phyloP scores from a whole-genome alignment of 1,140 invertebrate species.

The Plodia interpunctella region DNA sequence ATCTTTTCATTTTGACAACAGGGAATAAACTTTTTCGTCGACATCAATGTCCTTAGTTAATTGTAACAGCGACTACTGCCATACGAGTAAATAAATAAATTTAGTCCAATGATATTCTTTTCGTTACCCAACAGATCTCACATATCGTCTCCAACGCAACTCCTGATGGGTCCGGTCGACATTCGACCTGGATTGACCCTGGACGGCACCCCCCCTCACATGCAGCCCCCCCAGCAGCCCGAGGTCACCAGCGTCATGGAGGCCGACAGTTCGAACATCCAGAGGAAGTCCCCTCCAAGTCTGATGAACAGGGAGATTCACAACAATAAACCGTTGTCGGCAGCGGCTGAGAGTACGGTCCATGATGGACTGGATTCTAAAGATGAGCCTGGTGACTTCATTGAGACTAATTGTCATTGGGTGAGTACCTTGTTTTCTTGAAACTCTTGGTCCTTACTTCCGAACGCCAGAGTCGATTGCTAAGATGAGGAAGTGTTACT shows the following conservation, averaged over 20 bases:
- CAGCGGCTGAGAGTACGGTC: constrained; percentile 77
- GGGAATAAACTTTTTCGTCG: no score
- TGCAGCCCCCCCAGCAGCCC: constrained; percentile 62
- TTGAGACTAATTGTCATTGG: constrained; percentile 99
- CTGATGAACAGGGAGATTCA: constrained; percentile 54
- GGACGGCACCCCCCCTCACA: constrained; percentile 52
- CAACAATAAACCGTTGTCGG: constrained; percentile 67
- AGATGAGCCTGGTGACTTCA: constrained; percentile 96
- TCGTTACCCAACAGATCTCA: constrained; percentile 52
- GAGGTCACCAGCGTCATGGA: constrained; percentile 76
- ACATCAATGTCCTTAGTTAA: no score
- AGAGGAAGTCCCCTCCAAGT: constrained; percentile 65
- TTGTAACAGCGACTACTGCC: background rate
- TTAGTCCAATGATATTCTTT: constrained; percentile 1
- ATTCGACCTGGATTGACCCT: constrained; percentile 55
- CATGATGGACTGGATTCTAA: constrained; percentile 83
- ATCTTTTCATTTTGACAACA: no score
- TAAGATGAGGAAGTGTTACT: no score
- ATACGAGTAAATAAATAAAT: background rate
- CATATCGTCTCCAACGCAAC: constrained; percentile 70
- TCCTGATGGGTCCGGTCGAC: constrained; percentile 66
- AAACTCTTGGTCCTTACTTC: background rate
- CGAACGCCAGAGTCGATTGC: no score
- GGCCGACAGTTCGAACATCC: constrained; percentile 68
- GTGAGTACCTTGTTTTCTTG: constrained; percentile 63